Evolutionary conservation across 2,888 invertebrate species (phyloP), one percentile per base, ranked within the genome.

Genomic region (Caenorhabditis sp.): DNA sequence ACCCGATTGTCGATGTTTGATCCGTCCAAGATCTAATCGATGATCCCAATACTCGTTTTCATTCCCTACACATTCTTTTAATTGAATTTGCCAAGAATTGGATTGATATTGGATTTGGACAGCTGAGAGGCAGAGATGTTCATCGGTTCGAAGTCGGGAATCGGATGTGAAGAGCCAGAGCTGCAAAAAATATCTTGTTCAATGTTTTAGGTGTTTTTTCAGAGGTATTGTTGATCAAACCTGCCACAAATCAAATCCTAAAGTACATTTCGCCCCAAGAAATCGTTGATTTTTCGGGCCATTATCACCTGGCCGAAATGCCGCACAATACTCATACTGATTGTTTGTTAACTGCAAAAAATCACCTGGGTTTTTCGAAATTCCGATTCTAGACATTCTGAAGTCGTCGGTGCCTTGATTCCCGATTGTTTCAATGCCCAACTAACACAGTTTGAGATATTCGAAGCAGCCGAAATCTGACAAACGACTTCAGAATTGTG

Each of bases 221-320:
- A 20, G 38, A n/a, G n/a, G n/a, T n/a, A n/a, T n/a, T n/a, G n/a
- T n/a, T n/a, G n/a, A n/a, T n/a, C n/a, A n/a, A n/a, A 87, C 88
- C 87, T 88, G 88, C 88, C 88, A 88, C 77, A 88, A 70, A 65
- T 88, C 87, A 58, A 85, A 87, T 14, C 88, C 88, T 61, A 88
- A 67, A 5, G 87, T 85, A 75, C 87, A 87, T 5, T 72, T 66
- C 21, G 80, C 69, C 66, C 84, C 62, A 12, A 76, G 66, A 23
- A 87, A 74, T 27, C 76, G 66, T 52, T 87, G 87, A 53, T 78
- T 73, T 20, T 83, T 80, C 43, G 77, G 81, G 26, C 85, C 84
- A 20, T 71, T 69, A 61, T 81, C 71, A 23, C 82, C 80, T 20
- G 87, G 87, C 5, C 84, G 82, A 56, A 79, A 83, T 43, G 84